Evolutionary conservation across 2,797 vertebrate genomes (phyloP).

Genomic region (Clamator glandarius): DNA sequence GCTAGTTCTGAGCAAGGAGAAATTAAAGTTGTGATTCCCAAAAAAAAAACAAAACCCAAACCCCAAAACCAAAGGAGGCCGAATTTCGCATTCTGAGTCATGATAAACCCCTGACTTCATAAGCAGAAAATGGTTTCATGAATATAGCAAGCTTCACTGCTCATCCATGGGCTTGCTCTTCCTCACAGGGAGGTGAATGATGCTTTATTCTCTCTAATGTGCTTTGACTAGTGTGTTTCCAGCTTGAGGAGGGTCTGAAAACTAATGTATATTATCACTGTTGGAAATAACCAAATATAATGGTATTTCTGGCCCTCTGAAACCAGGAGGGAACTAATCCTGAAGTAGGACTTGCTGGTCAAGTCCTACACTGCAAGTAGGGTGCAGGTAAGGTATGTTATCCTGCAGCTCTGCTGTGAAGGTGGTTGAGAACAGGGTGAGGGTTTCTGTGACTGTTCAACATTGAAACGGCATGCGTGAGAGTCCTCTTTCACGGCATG

Average conservation of each 20-base stretch:
- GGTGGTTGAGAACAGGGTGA: not conserved
- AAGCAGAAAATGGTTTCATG: not conserved
- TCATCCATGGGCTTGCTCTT: not conserved
- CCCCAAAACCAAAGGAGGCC: too few relatives aligned
- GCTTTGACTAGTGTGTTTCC: not conserved
- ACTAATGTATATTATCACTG: not conserved
- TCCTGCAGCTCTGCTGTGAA: not conserved
- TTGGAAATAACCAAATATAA: not conserved
- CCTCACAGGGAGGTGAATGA: not conserved
- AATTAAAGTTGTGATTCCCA: not conserved
- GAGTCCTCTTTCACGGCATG: not conserved
- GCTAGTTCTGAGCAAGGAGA: not conserved
- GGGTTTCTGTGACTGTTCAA: not conserved
- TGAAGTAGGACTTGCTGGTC: not conserved
- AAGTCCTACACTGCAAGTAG: not conserved
- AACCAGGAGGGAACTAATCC: not conserved
- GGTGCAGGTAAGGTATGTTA: not conserved
- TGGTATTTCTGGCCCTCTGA: not conserved
- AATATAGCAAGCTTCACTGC: not conserved
- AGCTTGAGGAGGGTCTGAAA: not conserved
- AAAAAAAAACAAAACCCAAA: too few relatives aligned
- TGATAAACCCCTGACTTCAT: not conserved
- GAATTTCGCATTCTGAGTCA: not conserved
- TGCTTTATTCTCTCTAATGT: not conserved
- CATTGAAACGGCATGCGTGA: rapidly evolving